Evolutionary conservation across 2,888 invertebrate species (phyloP).

Genomic region (Ormyrus nitidulus): DNA sequence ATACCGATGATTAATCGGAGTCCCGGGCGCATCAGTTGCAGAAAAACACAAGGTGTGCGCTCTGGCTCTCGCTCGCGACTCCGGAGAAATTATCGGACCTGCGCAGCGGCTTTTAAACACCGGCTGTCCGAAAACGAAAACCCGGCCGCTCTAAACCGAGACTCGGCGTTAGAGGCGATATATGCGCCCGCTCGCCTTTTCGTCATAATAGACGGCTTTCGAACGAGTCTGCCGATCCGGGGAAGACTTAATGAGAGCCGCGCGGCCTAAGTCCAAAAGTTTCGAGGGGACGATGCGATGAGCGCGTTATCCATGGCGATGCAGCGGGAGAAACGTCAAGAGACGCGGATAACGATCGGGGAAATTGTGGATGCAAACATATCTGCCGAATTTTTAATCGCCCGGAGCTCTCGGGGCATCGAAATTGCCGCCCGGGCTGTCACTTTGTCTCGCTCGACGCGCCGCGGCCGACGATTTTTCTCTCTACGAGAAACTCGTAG

Average conservation of each 20-base stretch:
- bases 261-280: slow-evolving; percentile 1
- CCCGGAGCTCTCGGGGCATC: background rate
- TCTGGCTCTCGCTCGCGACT: background rate
- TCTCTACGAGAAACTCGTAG: no score
- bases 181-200: background rate
- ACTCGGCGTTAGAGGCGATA: slow-evolving; percentile 1
- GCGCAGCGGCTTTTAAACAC: slow-evolving; percentile 46
- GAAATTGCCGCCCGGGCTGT: slow-evolving; percentile 33
- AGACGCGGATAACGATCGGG: slow-evolving; percentile 23
- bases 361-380: slow-evolving; percentile 20
- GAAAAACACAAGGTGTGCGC: slow-evolving; percentile 53
- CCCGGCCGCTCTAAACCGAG: background rate
- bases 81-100: slow-evolving; percentile 33
- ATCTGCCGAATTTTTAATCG: slow-evolving; percentile 41
- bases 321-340: background rate
- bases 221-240: slow-evolving; percentile 13
- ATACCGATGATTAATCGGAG: slow-evolving; percentile 54
- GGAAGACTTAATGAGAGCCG: slow-evolving; percentile 50
- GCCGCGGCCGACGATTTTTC: no score
- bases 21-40: slow-evolving; percentile 50
- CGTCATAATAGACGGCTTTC: slow-evolving; percentile 53
- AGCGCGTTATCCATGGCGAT: background rate
- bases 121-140: slow-evolving; percentile 50
- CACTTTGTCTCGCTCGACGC: background rate
- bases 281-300: background rate